phyloP scores from a whole-genome alignment of 1,140 invertebrate genomes.

The Drosophila serrata region DNA sequence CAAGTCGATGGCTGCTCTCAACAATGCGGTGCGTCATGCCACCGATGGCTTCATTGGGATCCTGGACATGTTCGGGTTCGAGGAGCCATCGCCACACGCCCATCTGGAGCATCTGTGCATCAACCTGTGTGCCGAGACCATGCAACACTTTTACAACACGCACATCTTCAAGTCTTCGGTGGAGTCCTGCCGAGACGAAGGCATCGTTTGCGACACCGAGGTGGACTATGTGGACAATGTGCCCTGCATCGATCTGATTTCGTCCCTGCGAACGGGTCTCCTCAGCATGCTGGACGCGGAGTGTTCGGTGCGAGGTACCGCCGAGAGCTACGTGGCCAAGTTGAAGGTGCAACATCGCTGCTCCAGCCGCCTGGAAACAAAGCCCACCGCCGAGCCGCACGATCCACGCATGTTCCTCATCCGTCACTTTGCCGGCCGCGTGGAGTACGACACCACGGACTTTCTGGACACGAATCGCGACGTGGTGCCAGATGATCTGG shows the following conservation, averaged over 20 bases:
- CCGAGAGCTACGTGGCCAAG: slow-evolving; percentile 95
- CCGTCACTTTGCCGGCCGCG: slow-evolving; percentile 95
- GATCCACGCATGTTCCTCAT: slow-evolving; percentile 95
- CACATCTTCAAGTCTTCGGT: slow-evolving; percentile 98
- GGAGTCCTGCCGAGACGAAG: slow-evolving; percentile 97
- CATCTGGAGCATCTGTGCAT: slow-evolving; percentile 97
- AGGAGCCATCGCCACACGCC: slow-evolving; percentile 93
- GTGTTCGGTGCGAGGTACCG: slow-evolving; percentile 93
- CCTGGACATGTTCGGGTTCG: slow-evolving; percentile 98
- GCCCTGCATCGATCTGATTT: slow-evolving; percentile 97
- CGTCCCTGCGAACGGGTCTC: slow-evolving; percentile 95
- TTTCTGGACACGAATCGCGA: slow-evolving; percentile 97
- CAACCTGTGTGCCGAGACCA: slow-evolving; percentile 97
- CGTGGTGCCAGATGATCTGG: slow-evolving; percentile 95
- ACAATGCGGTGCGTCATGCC: slow-evolving; percentile 96
- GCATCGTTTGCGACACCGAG: slow-evolving; percentile 95
- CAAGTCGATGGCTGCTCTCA: slow-evolving; percentile 95
- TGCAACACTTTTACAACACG: slow-evolving; percentile 99
- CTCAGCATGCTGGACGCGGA: slow-evolving; percentile 97
- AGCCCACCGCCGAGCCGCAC: slow-evolving; percentile 87
- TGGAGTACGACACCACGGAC: slow-evolving; percentile 95
- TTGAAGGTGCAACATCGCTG: slow-evolving; percentile 94
- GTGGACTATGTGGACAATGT: slow-evolving; percentile 98
- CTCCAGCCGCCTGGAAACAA: slow-evolving; percentile 87
- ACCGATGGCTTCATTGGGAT: slow-evolving; percentile 98